phyloP scores from a whole-genome alignment of 2,888 invertebrate genomes.

The Megaustenia siamemsis region DNA sequence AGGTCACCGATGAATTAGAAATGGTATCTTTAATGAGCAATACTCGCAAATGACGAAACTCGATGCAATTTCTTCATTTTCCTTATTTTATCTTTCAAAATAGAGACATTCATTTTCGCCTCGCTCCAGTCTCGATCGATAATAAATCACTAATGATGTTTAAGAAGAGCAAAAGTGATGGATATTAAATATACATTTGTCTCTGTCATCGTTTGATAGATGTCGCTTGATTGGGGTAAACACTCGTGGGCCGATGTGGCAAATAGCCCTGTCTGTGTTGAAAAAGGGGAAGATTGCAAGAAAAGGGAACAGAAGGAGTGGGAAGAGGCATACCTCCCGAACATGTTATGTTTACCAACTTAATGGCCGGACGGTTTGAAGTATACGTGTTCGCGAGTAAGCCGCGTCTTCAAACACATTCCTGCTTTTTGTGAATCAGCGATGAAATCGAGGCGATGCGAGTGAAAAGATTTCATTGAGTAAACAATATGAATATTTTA shows the following conservation, averaged over 20 bases:
- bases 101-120: no score
- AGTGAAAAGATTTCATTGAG: no score
- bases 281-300: background rate
- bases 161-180: slow-evolving; percentile 2
- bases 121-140: no score
- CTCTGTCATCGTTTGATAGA: background rate
- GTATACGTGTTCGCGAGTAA: background rate
- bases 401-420: no score
- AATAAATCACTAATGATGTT: slow-evolving; percentile 2
- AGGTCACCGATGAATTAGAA: no score
- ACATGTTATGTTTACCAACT: slow-evolving; percentile 1
- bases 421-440: no score
- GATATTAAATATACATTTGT: slow-evolving; percentile 8
- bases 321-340: background rate
- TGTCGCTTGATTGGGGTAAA: background rate
- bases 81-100: no score
- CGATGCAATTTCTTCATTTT: no score
- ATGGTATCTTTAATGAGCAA: no score
- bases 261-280: background rate
- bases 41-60: no score
- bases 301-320: background rate
- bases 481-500: no score
- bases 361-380: background rate
- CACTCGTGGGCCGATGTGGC: background rate
- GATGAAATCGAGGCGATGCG: no score